phyloP scores from a whole-genome alignment of 2,113 vertebrate species.

The Tinamus guttatus region DNA sequence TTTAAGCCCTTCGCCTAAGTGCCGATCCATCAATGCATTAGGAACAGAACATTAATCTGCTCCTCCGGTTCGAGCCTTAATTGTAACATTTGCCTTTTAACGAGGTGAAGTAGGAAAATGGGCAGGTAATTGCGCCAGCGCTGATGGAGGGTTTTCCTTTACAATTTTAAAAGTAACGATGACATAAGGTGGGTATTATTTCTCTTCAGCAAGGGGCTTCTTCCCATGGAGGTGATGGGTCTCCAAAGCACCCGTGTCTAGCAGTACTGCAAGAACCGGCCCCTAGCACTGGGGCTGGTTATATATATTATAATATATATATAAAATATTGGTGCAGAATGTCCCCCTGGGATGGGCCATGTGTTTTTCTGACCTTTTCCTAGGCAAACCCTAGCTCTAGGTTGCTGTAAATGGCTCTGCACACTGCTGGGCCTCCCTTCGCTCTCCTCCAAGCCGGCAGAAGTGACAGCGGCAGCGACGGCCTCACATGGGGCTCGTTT shows the following conservation, averaged over 20 bases:
- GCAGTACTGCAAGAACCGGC: neutral
- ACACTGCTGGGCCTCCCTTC: neutral
- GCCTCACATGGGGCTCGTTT: accelerated
- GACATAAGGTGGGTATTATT: neutral
- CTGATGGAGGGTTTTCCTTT: conserved; percentile 26
- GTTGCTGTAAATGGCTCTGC: accelerated
- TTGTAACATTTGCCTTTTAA: conserved; percentile 62
- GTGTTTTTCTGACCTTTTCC: neutral
- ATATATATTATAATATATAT: too few relatives aligned
- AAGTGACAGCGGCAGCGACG: neutral
- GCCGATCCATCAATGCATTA: conserved; percentile 57
- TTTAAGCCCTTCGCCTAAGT: conserved; percentile 30
- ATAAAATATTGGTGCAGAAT: too few relatives aligned
- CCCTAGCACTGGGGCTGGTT: neutral
- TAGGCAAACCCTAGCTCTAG: conserved; percentile 9
- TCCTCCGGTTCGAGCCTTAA: conserved; percentile 2
- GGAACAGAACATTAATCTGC: conserved; percentile 66
- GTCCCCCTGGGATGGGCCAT: neutral
- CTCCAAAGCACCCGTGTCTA: too few relatives aligned
- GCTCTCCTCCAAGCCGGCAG: neutral
- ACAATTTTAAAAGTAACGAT: neutral
- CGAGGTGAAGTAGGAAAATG: conserved; percentile 56
- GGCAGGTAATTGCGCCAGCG: conserved; percentile 40
- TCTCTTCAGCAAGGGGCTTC: neutral
- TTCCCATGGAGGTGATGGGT: neutral